These are phyloP conservation scores for Stictocephala bisonia DNA, from an alignment of 2,888 invertebrate species.

Conservation along the genomic window DNA sequence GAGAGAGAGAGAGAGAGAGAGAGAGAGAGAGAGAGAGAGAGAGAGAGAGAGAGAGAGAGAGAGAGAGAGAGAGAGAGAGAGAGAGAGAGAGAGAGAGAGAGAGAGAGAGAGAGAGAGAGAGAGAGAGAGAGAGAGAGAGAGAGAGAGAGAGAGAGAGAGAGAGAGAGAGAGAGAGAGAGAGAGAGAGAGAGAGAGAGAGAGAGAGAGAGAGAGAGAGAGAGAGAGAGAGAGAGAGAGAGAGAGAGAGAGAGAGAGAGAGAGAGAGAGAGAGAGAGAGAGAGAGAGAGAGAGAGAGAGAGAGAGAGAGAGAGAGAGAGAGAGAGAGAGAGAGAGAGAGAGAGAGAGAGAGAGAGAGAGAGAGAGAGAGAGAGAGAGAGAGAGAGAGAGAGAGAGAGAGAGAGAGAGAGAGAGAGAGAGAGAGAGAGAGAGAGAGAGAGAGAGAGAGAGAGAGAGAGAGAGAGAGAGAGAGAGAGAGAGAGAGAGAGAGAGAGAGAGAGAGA, in stretches of 20 bases:
- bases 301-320: constrained; percentile 33
- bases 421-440: constrained; percentile 13
- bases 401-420: constrained; percentile 4
- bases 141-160: too few relatives aligned
- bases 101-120: too few relatives aligned
- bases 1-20: constrained; percentile 19
- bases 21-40: constrained; percentile 19
- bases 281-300: constrained; percentile 25
- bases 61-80: too few relatives aligned
- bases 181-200: too few relatives aligned
- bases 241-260: too few relatives aligned
- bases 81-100: too few relatives aligned
- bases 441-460: constrained; percentile 13
- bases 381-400: not conserved
- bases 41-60: too few relatives aligned
- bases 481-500: constrained; percentile 8
- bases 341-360: constrained; percentile 28
- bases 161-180: too few relatives aligned
- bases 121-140: too few relatives aligned
- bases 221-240: too few relatives aligned
- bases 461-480: not conserved
- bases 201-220: too few relatives aligned
- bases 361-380: constrained; percentile 4
- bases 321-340: constrained; percentile 33
- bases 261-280: too few relatives aligned